A percentile compares a stretch with the other conserved stretches of the same genome.
Evolutionary conservation across 2,888 invertebrate genomes (phyloP).

Genomic region (Xanthorhoe designata): DNA sequence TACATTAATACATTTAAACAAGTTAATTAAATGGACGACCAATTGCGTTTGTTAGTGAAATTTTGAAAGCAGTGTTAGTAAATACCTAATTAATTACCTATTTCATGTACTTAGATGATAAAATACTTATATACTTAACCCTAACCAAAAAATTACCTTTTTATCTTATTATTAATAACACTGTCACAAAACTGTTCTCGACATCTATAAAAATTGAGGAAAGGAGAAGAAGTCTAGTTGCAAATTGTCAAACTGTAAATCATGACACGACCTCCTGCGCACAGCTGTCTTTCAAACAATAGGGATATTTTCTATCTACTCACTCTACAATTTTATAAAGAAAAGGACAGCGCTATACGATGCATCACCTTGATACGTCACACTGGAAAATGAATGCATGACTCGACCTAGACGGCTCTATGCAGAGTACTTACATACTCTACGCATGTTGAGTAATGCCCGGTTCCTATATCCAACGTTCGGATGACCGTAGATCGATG

Average conservation of each 20-base stretch:
- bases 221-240: slow-evolving; percentile 43
- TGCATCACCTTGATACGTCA: slow-evolving; percentile 50
- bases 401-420: slow-evolving; percentile 2
- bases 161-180: slow-evolving; percentile 22
- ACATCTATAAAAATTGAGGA: slow-evolving; percentile 44
- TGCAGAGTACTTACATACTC: slow-evolving; percentile 2
- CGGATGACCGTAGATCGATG: too few species aligned
- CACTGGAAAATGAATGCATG: slow-evolving; percentile 62
- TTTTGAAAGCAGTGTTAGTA: slow-evolving; percentile 25
- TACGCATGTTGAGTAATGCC: too few species aligned
- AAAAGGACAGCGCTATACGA: slow-evolving; percentile 46
- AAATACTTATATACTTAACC: slow-evolving; percentile 16
- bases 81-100: neutral
- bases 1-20: neutral
- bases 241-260: slow-evolving; percentile 57
- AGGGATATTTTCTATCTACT: slow-evolving; percentile 29
- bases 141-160: slow-evolving; percentile 21
- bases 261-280: slow-evolving; percentile 62
- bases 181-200: slow-evolving; percentile 19
- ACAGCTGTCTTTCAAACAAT: slow-evolving; percentile 35
- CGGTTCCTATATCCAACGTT: too few species aligned
- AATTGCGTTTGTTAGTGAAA: slow-evolving; percentile 45
- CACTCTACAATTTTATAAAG: slow-evolving; percentile 23
- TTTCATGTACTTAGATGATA: neutral
- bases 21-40: slow-evolving; percentile 56